These are phyloP conservation scores for Rhombomys opimus DNA, from an alignment of 2,113 vertebrate genomes.

Conservation along the genomic window DNA sequence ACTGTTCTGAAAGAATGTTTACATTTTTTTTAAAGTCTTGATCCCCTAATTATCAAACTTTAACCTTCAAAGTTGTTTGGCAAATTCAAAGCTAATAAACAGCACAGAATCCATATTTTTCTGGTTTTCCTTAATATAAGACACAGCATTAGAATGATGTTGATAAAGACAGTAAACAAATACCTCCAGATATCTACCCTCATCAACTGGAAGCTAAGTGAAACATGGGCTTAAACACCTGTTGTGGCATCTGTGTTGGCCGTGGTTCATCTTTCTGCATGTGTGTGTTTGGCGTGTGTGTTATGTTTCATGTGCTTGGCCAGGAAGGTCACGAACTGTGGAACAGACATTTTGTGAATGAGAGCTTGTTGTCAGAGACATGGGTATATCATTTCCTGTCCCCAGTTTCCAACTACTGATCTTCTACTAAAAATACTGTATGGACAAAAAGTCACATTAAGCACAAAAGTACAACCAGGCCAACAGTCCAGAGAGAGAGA, in stretches of 20 bases:
- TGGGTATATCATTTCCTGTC: not conserved
- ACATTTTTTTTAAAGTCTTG: not conserved
- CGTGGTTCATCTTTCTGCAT: not conserved
- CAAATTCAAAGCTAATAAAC: not conserved
- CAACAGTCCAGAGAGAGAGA: not conserved
- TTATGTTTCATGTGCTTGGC: not conserved
- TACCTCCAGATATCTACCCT: not conserved
- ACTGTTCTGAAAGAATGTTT: not conserved
- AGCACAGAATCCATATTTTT: not conserved
- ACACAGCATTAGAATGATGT: not conserved
- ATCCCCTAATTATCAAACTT: constrained; percentile 25
- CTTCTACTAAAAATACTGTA: not conserved
- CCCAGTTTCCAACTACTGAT: not conserved
- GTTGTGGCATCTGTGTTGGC: not conserved
- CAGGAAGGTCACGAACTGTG: not conserved
- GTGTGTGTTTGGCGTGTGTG: not conserved
- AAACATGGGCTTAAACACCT: not conserved
- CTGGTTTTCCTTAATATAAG: not conserved
- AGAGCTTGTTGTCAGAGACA: not conserved
- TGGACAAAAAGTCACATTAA: not conserved
- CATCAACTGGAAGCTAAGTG: not conserved
- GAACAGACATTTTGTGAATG: not conserved
- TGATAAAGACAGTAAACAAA: not conserved
- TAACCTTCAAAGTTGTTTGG: constrained; percentile 34
- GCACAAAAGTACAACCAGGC: not conserved